Percentiles rank a stretch among this genome's conserved stretches.
Conservation (phyloP, 2,113 vertebrate genomes). For the Corythaixoides concolor region DNA sequence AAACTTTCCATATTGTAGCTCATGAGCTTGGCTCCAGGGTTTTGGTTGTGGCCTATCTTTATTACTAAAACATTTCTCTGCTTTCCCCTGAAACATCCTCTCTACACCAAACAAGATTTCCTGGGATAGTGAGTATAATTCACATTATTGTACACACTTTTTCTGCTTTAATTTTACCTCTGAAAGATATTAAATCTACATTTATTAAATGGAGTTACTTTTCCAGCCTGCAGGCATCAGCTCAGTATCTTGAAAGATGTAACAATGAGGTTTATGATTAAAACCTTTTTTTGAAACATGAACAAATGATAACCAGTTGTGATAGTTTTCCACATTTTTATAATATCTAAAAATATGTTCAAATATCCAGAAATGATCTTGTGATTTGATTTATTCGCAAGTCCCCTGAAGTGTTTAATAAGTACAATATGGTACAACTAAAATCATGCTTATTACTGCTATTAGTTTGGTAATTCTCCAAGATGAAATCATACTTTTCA, state of each 20-base stretch:
- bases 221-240: constrained; percentile 47
- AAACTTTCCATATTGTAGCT: constrained; percentile 14
- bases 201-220: constrained; percentile 73
- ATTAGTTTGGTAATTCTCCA: constrained; percentile 86
- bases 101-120: constrained; percentile 51
- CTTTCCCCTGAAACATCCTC: constrained; percentile 40
- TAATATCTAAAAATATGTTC: constrained; percentile 80
- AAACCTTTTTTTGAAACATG: constrained; percentile 73
- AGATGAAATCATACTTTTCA: constrained; percentile 88
- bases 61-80: constrained; percentile 40
- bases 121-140: constrained; percentile 36
- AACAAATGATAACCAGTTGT: constrained; percentile 83
- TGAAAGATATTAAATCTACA: constrained; percentile 67
- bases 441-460: constrained; percentile 84
- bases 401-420: constrained; percentile 83
- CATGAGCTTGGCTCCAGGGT: constrained; percentile 14
- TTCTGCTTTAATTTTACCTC: constrained; percentile 71
- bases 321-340: constrained; percentile 80
- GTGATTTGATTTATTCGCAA: constrained; percentile 85
- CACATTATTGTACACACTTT: constrained; percentile 37
- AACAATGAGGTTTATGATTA: constrained; percentile 72
- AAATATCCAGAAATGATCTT: constrained; percentile 80
- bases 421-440: constrained; percentile 83
- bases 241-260: constrained; percentile 65
- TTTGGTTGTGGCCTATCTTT: constrained; percentile 6